Evolutionary conservation across 23 tunicate genomes (phyloP).

Genomic region (Halocynthia aurantium): DNA sequence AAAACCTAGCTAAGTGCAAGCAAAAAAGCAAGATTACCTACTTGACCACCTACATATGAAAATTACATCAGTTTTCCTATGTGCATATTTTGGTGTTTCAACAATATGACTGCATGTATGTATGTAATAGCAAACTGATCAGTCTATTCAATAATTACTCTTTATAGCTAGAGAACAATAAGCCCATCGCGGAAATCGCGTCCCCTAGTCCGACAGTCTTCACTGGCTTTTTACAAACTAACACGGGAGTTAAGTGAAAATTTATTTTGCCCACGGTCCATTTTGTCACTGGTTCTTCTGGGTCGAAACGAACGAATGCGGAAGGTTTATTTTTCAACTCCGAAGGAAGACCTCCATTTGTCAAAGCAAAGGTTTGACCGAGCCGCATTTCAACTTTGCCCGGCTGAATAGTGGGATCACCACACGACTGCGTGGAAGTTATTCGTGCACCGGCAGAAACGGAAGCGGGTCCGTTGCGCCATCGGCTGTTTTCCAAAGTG

Average conservation of each 20-base stretch:
- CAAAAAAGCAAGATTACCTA: too few species aligned
- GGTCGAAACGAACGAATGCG: slow-evolving; percentile 20
- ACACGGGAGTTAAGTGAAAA: slow-evolving; percentile 46
- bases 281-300: slow-evolving; percentile 21
- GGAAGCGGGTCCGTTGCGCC: slow-evolving; percentile 52
- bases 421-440: slow-evolving; percentile 86
- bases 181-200: slow-evolving; percentile 68
- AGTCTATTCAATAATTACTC: too few species aligned
- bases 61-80: too few species aligned
- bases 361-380: slow-evolving; percentile 22
- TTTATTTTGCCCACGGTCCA: slow-evolving; percentile 33
- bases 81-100: too few species aligned
- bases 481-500: slow-evolving; percentile 22
- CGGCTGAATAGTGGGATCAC: slow-evolving; percentile 32
- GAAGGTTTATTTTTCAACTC: neutral
- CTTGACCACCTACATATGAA: too few species aligned
- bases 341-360: slow-evolving; percentile 21
- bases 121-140: too few species aligned
- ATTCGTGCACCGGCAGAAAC: slow-evolving; percentile 71
- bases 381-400: slow-evolving; percentile 55
- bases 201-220: slow-evolving; percentile 96
- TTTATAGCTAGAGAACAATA: slow-evolving; percentile 49
- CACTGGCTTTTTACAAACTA: slow-evolving; percentile 67
- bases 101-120: too few species aligned
- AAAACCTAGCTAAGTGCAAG: too few species aligned